Evolutionary conservation across 2,113 vertebrate genomes (phyloP).

Genomic region (Chaetorhynchus papuensis): DNA sequence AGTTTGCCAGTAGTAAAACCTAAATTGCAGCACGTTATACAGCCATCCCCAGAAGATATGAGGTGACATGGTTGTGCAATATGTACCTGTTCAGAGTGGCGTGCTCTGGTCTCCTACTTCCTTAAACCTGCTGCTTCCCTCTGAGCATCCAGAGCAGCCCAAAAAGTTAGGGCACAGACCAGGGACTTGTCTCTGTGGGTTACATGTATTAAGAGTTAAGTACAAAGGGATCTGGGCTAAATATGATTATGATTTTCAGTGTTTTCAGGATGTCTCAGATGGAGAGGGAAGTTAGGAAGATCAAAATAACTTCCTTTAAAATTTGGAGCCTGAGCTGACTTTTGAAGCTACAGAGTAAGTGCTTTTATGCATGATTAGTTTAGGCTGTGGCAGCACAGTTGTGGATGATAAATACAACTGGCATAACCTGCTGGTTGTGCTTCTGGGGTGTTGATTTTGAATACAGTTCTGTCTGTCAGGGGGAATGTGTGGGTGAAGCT

Average conservation of each 20-base stretch:
- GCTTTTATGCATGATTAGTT: not conserved
- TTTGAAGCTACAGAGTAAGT: not conserved
- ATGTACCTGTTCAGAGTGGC: accelerated
- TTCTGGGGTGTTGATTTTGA: conserved; percentile 4
- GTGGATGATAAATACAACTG: conserved; percentile 9
- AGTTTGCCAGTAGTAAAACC: not conserved
- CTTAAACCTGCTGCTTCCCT: not conserved
- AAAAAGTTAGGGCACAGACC: not conserved
- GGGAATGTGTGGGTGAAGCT: not conserved
- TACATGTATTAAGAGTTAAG: not conserved
- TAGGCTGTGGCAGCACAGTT: not conserved
- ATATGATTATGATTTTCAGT: not conserved
- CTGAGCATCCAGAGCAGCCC: accelerated
- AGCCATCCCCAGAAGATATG: not conserved
- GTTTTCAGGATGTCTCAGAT: not conserved
- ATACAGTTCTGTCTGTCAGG: not conserved
- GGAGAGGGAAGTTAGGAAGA: not conserved
- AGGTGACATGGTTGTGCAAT: not conserved
- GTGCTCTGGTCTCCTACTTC: not conserved
- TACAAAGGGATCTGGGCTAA: not conserved
- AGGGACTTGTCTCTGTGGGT: not conserved
- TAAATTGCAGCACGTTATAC: not conserved
- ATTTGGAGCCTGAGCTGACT: not conserved
- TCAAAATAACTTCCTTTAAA: not conserved
- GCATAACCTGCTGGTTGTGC: conserved; percentile 21